Percentiles rank a stretch among this genome's conserved stretches.
These are phyloP conservation scores for Nothocercus nigrocapillus DNA, from an alignment of 2,113 vertebrate species.

Conservation along the genomic window DNA sequence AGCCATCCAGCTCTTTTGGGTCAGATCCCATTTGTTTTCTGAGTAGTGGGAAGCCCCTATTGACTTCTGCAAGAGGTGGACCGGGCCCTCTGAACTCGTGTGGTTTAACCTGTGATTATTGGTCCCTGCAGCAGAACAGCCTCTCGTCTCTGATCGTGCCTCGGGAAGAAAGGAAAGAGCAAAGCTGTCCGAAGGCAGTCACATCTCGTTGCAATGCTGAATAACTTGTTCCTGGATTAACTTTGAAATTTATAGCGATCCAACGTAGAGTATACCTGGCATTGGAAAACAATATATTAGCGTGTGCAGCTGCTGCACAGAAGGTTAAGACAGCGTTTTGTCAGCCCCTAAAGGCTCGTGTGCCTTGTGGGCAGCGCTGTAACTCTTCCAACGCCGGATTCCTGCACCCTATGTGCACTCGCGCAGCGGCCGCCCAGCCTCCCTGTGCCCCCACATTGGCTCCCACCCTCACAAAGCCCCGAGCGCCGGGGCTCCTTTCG, in stretches of 20 bases:
- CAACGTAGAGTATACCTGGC: slow-evolving; percentile 41
- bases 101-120: not conserved
- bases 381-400: not conserved
- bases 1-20: not conserved
- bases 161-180: slow-evolving; percentile 20
- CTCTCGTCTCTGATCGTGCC: not conserved
- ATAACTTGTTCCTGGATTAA: slow-evolving; percentile 61
- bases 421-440: not conserved
- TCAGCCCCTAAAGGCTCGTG: not conserved
- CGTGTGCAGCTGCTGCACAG: not conserved
- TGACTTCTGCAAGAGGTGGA: not conserved
- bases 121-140: not conserved
- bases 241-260: slow-evolving; percentile 42
- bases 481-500: not conserved
- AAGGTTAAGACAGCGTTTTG: not conserved
- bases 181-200: slow-evolving; percentile 38
- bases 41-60: not conserved
- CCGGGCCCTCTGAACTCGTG: not conserved
- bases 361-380: not conserved
- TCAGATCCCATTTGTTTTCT: not conserved
- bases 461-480: too few relatives aligned
- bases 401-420: not conserved
- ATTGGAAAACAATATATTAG: slow-evolving; percentile 52
- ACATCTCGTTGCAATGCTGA: slow-evolving; percentile 53
- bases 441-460: not conserved